These are phyloP conservation scores for Aleiodes alternator DNA, from an alignment of 2,888 invertebrate species.

Conservation along the genomic window DNA sequence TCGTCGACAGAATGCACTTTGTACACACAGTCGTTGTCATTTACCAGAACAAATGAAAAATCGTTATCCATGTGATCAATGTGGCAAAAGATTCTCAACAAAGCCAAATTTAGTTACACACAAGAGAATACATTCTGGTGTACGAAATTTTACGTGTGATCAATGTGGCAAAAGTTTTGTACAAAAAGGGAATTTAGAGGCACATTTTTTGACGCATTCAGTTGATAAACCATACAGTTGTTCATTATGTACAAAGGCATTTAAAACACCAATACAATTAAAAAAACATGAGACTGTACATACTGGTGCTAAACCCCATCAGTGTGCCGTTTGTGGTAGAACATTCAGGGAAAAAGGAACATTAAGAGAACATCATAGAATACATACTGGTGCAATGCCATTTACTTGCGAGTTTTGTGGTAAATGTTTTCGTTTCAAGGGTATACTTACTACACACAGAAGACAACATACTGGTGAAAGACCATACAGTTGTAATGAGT, in stretches of 20 bases:
- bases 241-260: conserved; percentile 77
- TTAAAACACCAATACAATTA: conserved; percentile 78
- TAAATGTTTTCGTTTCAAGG: conserved; percentile 86
- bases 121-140: conserved; percentile 78
- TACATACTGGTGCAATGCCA: conserved; percentile 88
- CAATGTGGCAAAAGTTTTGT: conserved; percentile 80
- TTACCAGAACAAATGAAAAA: conserved; percentile 79
- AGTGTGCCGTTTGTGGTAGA: conserved; percentile 80
- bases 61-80: conserved; percentile 79
- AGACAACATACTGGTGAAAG: conserved; percentile 82
- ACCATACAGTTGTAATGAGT: conserved; percentile 85
- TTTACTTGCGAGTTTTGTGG: conserved; percentile 86
- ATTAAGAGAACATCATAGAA: conserved; percentile 84
- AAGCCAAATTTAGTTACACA: conserved; percentile 79
- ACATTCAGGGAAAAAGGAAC: conserved; percentile 84
- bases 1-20: conserved; percentile 78
- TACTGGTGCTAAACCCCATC: conserved; percentile 79
- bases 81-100: conserved; percentile 79
- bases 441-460: conserved; percentile 85
- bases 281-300: conserved; percentile 80
- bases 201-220: conserved; percentile 78
- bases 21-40: conserved; percentile 78
- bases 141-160: conserved; percentile 78
- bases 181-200: conserved; percentile 79
- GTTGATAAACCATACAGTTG: conserved; percentile 77